These are phyloP conservation scores for Crossaster papposus DNA, from an alignment of 53 echinoderm and acorn worm genomes.

Conservation along the genomic window DNA sequence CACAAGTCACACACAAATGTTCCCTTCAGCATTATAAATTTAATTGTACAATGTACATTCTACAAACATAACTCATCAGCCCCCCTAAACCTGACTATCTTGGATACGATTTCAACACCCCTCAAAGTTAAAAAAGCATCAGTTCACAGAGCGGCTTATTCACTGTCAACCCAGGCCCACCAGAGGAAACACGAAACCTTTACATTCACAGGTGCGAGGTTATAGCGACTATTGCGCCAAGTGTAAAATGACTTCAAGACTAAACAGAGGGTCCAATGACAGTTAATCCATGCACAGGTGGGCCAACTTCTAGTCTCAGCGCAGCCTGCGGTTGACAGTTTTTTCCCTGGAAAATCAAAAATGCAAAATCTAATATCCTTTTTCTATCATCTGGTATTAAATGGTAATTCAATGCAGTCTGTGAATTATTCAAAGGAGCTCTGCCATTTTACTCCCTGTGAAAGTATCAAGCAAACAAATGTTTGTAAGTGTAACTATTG, in stretches of 20 bases:
- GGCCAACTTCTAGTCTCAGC: not conserved
- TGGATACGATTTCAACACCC: not conserved
- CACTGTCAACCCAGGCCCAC: not conserved
- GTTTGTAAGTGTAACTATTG: not conserved
- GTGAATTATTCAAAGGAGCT: not conserved
- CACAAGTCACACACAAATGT: too few relatives aligned
- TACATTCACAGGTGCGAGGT: conserved; percentile 35
- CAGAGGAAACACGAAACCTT: conserved; percentile 15
- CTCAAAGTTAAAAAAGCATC: not conserved
- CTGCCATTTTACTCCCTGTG: not conserved
- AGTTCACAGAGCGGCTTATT: not conserved
- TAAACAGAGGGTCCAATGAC: conserved; percentile 30
- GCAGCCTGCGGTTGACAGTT: too few relatives aligned
- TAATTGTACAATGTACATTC: too few relatives aligned
- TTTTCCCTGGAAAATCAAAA: not conserved
- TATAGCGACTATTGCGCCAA: conserved; percentile 13
- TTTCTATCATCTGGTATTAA: not conserved
- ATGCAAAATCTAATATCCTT: conserved; percentile 20
- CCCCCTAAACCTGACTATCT: too few relatives aligned
- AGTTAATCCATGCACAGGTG: conserved; percentile 42
- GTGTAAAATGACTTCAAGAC: conserved; percentile 50
- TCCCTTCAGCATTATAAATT: too few relatives aligned
- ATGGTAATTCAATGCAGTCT: not conserved
- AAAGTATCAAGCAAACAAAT: not conserved
- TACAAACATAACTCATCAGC: too few relatives aligned